These are phyloP conservation scores for Taurulus bubalis DNA, from an alignment of 2,113 vertebrate genomes.

Conservation along the genomic window DNA sequence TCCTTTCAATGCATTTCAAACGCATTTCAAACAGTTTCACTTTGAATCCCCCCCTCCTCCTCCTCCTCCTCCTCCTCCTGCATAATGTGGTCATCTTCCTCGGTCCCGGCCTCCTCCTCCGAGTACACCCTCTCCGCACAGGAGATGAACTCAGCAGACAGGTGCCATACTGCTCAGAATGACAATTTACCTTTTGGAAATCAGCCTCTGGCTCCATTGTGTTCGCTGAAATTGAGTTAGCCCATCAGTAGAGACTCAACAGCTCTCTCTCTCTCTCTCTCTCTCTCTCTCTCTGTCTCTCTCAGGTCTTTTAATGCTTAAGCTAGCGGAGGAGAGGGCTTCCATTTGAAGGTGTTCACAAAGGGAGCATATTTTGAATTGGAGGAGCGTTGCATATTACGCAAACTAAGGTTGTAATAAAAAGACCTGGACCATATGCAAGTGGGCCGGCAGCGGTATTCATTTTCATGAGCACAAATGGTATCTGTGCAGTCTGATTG, in stretches of 20 bases:
- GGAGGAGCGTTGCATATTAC: constrained; percentile 40
- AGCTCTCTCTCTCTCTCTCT: background rate
- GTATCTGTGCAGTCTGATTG: constrained; percentile 6
- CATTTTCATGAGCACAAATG: constrained; percentile 32
- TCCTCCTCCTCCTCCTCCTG: background rate
- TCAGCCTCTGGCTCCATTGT: constrained; percentile 69
- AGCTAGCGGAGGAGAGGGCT: constrained; percentile 31
- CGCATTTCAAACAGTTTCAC: constrained; percentile 73
- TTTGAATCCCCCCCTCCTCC: constrained; percentile 64
- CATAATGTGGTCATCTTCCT: constrained; percentile 49
- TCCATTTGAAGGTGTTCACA: constrained; percentile 35
- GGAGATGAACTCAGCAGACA: constrained; percentile 74
- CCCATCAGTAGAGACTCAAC: constrained; percentile 66
- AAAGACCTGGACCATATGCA: constrained; percentile 5
- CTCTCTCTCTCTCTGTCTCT: constrained; percentile 19
- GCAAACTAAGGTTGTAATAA: constrained; percentile 39
- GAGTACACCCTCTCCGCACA: constrained; percentile 33
- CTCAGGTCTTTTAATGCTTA: constrained; percentile 49
- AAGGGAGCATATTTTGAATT: constrained; percentile 42
- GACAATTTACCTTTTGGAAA: constrained; percentile 79
- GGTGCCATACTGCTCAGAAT: constrained; percentile 69
- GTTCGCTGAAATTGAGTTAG: constrained; percentile 74
- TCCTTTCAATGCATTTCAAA: constrained; percentile 73
- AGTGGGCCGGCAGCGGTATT: constrained; percentile 23
- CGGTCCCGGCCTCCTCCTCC: constrained; percentile 15